Conservation (phyloP, 2,888 invertebrate species). For the Ichneumoninae sp. region DNA sequence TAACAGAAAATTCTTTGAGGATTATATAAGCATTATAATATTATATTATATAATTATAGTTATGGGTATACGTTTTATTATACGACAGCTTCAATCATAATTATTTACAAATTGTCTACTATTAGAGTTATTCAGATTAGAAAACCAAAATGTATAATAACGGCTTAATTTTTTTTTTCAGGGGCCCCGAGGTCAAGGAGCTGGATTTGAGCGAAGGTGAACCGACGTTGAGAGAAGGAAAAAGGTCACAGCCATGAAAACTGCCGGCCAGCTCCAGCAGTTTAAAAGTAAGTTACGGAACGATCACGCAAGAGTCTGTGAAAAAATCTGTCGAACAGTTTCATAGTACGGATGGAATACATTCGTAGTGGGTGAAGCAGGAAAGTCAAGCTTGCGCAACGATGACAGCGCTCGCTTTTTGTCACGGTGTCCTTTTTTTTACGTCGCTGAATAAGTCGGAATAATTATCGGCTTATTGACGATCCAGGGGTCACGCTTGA, state of each 20-base stretch:
- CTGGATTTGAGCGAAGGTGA: slow-evolving; percentile 52
- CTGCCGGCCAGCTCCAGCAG: slow-evolving; percentile 77
- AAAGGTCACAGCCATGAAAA: slow-evolving; percentile 77
- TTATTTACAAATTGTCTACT: background rate
- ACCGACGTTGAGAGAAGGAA: slow-evolving; percentile 35
- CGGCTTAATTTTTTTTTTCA: slow-evolving; percentile 27
- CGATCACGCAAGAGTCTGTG: background rate
- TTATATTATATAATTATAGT: too few relatives aligned
- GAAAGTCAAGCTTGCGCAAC: slow-evolving; percentile 27
- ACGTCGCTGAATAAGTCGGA: background rate
- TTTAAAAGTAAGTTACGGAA: slow-evolving; percentile 79
- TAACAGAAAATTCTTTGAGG: background rate
- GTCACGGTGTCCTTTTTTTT: slow-evolving; percentile 18
- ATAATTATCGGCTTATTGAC: background rate
- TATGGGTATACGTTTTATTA: background rate
- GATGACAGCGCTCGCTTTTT: slow-evolving; percentile 5
- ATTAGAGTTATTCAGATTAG: too few relatives aligned
- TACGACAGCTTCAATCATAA: background rate
- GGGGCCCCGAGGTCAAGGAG: slow-evolving; percentile 64
- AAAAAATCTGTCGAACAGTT: background rate
- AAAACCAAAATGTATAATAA: background rate
- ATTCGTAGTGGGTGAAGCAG: background rate
- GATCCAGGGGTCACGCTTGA: background rate
- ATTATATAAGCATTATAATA: too few relatives aligned
- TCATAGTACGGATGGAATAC: background rate